Evolutionary conservation across 2,888 invertebrate genomes (phyloP), one percentile per base, ranked within the genome.

Genomic region (Ganaspis brasiliensis): DNA sequence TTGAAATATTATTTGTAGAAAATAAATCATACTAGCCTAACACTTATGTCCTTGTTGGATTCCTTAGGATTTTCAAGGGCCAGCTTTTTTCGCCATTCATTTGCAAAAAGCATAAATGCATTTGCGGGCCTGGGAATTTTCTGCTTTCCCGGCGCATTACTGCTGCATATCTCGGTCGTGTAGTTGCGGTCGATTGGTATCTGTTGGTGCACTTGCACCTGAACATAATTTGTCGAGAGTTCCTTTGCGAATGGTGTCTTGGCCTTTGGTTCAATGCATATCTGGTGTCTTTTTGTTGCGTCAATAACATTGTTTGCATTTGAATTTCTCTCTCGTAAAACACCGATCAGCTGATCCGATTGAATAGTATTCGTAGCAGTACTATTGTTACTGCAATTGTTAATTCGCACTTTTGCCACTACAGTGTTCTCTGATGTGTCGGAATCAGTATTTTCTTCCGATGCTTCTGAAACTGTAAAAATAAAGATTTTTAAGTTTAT

Each of bases 51-150:
- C 89, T 94, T 94, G 88, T 94, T 94, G 55, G 93, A 94, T 82
- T 94, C 94, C 14, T 92, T 90, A 0, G 94, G 94, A 89, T 92
- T 93, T 84, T 93, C 91, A 49, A 92, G 90, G 0, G 94, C 93
- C 81, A 94, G 89, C 83, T 92, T 92, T 85, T 93, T 93, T 37
- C 94, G 89, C 92, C 94, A 93, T 80, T 94, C 93, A 85, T 94
- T 94, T 24, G 94, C 94, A 84, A 94, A 94, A 10, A 94, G 90
- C 94, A 94, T 94, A 84, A 94, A 94, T 0, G 94, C 94, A 86
- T 94, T 94, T 1, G 94, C 93, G 2, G 94, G 94, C 55, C 94
- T 91, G 1, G 94, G 94, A 35, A 94, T 94, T 89, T 93, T 93
- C 76, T 89, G 88, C 77, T 89, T 81, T 63, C 78, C 80, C 37